Conservation (phyloP, 2,113 vertebrate genomes). For the Tylochromis polylepis region DNA sequence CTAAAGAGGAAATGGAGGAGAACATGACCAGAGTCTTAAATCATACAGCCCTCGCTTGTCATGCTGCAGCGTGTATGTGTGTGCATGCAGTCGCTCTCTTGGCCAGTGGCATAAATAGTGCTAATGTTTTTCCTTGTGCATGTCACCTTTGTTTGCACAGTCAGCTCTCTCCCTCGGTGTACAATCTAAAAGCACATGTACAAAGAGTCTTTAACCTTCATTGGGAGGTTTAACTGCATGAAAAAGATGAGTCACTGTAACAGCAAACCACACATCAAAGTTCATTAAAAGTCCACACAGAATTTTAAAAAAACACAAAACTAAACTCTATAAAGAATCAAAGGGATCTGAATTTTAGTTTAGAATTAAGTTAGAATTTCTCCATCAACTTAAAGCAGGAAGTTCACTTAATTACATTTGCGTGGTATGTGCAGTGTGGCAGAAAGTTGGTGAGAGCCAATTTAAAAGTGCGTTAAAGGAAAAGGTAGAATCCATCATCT, state of each 20-base stretch:
- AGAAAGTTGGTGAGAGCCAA: not conserved
- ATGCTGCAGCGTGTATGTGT: conserved; percentile 1
- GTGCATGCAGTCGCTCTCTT: not conserved
- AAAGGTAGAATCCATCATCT: not conserved
- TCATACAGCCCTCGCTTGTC: conserved; percentile 32
- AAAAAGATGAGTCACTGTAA: not conserved
- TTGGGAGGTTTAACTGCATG: not conserved
- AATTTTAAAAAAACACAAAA: not conserved
- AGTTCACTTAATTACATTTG: not conserved
- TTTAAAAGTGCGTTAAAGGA: not conserved
- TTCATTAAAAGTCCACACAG: conserved; percentile 4
- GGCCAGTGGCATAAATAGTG: conserved; percentile 1
- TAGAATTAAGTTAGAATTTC: not conserved
- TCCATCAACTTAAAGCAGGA: not conserved
- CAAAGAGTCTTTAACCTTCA: conserved; percentile 19
- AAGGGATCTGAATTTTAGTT: not conserved
- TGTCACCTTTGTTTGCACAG: conserved; percentile 25
- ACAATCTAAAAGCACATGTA: not conserved
- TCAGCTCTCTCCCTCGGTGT: not conserved
- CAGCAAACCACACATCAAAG: conserved; percentile 6
- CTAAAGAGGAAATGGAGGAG: not conserved
- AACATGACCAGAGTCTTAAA: conserved; percentile 26
- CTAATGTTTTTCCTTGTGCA: conserved; percentile 11
- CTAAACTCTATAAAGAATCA: not conserved
- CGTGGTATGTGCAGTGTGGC: not conserved